Conservation (phyloP, 2,113 vertebrate genomes). For the Corvus cornix region DNA sequence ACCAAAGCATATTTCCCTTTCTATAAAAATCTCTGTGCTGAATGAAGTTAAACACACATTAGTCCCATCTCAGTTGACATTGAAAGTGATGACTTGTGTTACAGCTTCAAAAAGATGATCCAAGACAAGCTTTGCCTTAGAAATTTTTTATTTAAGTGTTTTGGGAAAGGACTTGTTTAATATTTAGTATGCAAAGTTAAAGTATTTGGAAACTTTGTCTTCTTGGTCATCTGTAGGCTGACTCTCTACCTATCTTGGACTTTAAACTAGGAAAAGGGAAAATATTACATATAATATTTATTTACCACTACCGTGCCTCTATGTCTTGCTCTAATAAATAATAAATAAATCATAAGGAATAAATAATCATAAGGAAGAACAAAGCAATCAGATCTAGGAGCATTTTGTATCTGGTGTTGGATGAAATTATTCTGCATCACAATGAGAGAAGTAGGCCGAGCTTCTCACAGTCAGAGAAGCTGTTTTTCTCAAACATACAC, state of each 20-base stretch:
- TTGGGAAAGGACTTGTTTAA: not conserved
- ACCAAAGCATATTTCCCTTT: not conserved
- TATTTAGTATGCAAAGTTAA: not conserved
- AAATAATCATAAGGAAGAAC: not conserved
- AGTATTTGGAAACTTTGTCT: not conserved
- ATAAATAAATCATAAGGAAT: not conserved
- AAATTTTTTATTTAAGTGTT: not conserved
- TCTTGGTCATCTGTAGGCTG: not conserved
- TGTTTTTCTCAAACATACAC: not conserved
- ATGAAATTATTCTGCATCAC: not conserved
- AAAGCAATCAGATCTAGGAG: not conserved
- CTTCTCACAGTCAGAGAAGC: not conserved
- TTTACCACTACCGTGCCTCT: not conserved
- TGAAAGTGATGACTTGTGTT: not conserved
- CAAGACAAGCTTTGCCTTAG: not conserved
- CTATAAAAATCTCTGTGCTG: not conserved
- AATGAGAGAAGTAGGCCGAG: not conserved
- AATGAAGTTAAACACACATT: not conserved
- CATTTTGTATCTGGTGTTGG: not conserved
- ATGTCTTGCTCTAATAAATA: not conserved
- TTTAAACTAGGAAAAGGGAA: not conserved
- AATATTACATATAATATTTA: not conserved
- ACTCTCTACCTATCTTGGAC: not conserved
- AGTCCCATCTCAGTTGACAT: not conserved
- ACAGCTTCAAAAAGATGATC: not conserved